Evolutionary conservation across 2,797 vertebrate genomes (phyloP), one percentile per base, ranked within the genome.

Genomic region (Moxostoma hubbsi): DNA sequence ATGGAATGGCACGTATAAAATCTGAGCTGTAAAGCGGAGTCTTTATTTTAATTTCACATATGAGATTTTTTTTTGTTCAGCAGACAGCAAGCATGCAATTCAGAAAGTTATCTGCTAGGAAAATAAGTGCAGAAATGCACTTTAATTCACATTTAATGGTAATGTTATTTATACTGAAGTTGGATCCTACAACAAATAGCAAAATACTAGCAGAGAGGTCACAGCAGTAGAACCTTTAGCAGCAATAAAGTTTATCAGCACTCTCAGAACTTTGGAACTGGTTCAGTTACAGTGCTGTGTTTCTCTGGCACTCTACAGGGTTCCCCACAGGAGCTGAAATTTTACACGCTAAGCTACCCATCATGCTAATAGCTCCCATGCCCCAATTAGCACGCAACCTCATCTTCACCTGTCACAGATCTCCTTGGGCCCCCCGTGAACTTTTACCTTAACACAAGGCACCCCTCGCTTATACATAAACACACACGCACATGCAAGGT

Each of bases 371-470:
- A n/a, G 79, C 87, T 88, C 84, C 81, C 43, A 9, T 72, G 81
- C 91, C 85, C 89, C 86, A 92, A 89, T 93, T 93, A 90, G 92
- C 91, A 89, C 85, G 85, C 83, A 84, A 75, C 77, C 80, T 81
- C 73, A 54, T 78, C 80, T 85, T 90, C 88, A 89, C 90, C 90
- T 90, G 91, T 88, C 89, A 92, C 82, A 46, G 69, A 70, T 55
- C 62, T 63, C 58, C 69, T 64, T 15, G 71, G 85, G 74, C 73
- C 84, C 87, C 64, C 59, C 13, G 80, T 84, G 86, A 84, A 85
- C 66, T 50, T 80, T 85, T 79, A 85, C 83, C 85, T 82, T 69
- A 80, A 68, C 54, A 57, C 18, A 45, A 84, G 65, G 45, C 64
- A 51, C 51, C 62, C 58, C 73, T 68, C 10, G 9, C 58, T 79